Conservation (phyloP, 2,113 vertebrate genomes). For the Rhinichthys klamathensis region DNA sequence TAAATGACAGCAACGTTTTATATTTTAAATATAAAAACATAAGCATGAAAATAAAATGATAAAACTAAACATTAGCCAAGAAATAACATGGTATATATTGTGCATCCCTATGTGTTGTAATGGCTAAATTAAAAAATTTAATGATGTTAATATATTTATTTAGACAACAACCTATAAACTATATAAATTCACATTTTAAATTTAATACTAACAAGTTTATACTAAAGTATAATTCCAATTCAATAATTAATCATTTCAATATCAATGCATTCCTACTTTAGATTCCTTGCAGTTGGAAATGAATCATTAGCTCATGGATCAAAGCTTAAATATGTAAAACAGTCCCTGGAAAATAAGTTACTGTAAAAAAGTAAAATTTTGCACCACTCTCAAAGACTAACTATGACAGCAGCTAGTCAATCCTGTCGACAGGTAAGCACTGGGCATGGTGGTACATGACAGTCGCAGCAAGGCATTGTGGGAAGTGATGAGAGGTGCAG, state of each 20-base stretch:
- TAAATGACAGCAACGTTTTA: too few relatives aligned
- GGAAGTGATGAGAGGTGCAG: constrained; percentile 3
- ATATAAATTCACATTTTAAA: neutral
- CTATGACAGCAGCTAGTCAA: neutral
- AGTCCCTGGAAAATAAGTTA: neutral
- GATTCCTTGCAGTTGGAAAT: neutral
- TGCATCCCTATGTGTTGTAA: too few relatives aligned
- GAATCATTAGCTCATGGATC: neutral
- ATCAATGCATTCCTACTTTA: neutral
- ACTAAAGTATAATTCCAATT: too few relatives aligned
- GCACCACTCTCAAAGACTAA: neutral
- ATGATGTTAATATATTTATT: too few relatives aligned
- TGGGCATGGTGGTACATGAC: neutral
- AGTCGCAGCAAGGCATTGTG: neutral
- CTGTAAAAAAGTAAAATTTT: neutral
- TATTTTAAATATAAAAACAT: too few relatives aligned
- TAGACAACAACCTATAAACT: too few relatives aligned
- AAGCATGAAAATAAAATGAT: too few relatives aligned
- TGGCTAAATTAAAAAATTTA: too few relatives aligned
- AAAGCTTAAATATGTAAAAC: neutral
- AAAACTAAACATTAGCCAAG: too few relatives aligned
- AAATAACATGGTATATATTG: too few relatives aligned
- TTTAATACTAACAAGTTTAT: neutral
- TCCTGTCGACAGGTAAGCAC: neutral
- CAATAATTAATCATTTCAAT: neutral